Evolutionary conservation across 2,113 vertebrate species (phyloP).

Genomic region (Illadopsis cleaveri): DNA sequence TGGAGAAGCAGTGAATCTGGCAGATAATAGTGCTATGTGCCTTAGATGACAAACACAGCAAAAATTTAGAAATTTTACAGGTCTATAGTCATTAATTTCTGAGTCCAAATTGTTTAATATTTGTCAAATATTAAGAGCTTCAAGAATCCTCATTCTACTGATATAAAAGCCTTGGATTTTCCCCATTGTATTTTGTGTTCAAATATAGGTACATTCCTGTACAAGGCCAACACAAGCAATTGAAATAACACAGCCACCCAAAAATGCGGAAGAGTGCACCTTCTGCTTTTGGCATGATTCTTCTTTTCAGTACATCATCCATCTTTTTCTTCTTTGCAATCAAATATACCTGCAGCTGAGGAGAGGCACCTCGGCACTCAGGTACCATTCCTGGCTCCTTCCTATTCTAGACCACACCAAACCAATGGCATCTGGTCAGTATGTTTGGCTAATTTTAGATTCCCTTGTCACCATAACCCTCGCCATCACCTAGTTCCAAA

Average conservation of each 20-base stretch:
- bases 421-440: not conserved
- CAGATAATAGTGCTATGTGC: not conserved
- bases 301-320: not conserved
- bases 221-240: not conserved
- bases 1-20: not conserved
- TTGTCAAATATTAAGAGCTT: not conserved
- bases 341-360: not conserved
- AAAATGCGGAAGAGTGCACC: not conserved
- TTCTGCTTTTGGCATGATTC: not conserved
- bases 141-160: not conserved
- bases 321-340: not conserved
- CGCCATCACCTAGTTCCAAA: not conserved
- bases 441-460: not conserved
- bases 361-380: not conserved
- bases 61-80: not conserved
- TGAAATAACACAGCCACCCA: not conserved
- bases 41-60: not conserved
- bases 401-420: not conserved
- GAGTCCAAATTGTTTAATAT: not conserved
- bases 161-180: not conserved
- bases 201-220: not conserved
- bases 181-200: not conserved
- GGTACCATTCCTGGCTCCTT: not conserved
- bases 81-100: not conserved
- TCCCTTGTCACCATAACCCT: not conserved